Evolutionary conservation across 1,140 invertebrate species (phyloP).

Genomic region (Watersipora subatra): DNA sequence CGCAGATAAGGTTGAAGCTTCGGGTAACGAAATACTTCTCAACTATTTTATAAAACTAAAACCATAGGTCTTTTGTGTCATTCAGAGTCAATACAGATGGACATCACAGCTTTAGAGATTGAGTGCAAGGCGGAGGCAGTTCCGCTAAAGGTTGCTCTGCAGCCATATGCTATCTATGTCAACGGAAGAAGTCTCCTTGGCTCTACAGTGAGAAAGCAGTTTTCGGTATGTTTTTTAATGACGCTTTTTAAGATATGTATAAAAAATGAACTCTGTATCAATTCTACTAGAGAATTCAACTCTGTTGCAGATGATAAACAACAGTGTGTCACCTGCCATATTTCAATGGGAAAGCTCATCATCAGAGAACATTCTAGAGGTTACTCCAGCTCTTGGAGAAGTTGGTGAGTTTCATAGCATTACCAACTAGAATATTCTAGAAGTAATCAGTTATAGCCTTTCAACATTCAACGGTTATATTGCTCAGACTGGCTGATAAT

Average conservation of each 20-base stretch:
- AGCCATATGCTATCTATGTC: conserved; percentile 33
- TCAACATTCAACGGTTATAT: too few relatives aligned
- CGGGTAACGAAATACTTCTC: too few relatives aligned
- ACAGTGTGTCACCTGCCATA: conserved; percentile 31
- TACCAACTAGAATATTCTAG: too few relatives aligned
- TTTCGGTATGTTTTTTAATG: conserved; percentile 23
- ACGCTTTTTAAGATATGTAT: not conserved
- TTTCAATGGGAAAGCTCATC: conserved; percentile 33
- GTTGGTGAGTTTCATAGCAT: conserved; percentile 23
- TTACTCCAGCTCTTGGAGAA: conserved; percentile 39
- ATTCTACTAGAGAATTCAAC: too few relatives aligned
- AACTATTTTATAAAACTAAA: too few relatives aligned
- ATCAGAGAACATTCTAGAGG: conserved; percentile 27
- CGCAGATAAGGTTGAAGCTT: too few relatives aligned
- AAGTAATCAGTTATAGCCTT: too few relatives aligned
- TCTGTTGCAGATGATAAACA: conserved; percentile 35
- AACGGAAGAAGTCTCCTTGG: conserved; percentile 26
- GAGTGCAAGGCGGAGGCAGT: conserved; percentile 33
- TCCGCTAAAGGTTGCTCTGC: conserved; percentile 31
- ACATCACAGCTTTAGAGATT: conserved; percentile 27
- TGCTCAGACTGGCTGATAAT: not conserved
- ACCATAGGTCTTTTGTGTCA: too few relatives aligned
- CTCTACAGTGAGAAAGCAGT: conserved; percentile 28
- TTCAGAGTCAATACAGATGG: not conserved
- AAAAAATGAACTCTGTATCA: not conserved